A percentile compares a stretch with the other conserved stretches of the same genome.
phyloP scores from a whole-genome alignment of 1,140 invertebrate species.

The Babylonia areolata region DNA sequence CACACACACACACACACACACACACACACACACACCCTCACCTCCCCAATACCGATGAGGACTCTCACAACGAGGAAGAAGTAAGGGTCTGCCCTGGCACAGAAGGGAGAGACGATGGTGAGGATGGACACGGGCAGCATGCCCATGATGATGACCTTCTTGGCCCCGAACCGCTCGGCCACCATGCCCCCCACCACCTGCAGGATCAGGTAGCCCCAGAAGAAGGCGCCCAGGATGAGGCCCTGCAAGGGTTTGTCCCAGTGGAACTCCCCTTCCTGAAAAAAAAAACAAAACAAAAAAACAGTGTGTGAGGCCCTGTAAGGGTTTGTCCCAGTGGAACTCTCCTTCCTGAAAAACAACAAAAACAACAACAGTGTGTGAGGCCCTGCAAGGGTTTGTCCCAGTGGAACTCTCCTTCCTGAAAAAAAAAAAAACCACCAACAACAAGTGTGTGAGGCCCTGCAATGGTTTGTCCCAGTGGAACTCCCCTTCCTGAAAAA shows the following conservation, averaged over 20 bases:
- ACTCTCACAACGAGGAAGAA: slow-evolving; percentile 74
- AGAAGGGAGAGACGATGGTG: slow-evolving; percentile 87
- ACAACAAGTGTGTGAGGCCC: no score
- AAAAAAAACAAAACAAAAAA: no score
- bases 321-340: no score
- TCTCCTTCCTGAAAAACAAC: no score
- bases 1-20: no score
- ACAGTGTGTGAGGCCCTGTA: no score
- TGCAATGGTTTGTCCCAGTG: no score
- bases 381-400: slow-evolving; percentile 86
- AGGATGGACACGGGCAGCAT: slow-evolving; percentile 87
- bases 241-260: slow-evolving; percentile 89
- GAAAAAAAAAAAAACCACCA: no score
- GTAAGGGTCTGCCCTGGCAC: slow-evolving; percentile 80
- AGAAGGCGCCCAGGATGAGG: slow-evolving; percentile 90
- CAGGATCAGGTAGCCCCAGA: slow-evolving; percentile 86
- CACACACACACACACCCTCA: no score
- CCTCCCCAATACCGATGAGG: slow-evolving; percentile 75
- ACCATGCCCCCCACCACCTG: slow-evolving; percentile 87
- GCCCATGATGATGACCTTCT: slow-evolving; percentile 86
- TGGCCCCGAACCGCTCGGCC: slow-evolving; percentile 87
- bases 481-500: no score
- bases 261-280: slow-evolving; percentile 81
- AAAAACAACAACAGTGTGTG: no score
- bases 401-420: slow-evolving; percentile 86